Conservation (phyloP, 2,113 vertebrate species). For the Labeo rohita region DNA sequence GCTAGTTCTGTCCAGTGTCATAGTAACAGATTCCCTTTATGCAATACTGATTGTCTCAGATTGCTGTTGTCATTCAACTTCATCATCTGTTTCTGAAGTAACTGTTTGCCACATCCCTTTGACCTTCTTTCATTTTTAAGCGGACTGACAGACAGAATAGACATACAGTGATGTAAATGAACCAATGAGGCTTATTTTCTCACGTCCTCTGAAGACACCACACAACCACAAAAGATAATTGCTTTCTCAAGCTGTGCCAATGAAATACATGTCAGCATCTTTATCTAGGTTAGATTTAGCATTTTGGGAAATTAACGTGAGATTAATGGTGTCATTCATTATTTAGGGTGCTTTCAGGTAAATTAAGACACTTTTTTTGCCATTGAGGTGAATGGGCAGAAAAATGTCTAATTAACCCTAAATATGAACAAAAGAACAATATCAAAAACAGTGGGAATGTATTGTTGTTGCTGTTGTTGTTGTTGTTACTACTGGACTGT, state of each 20-base stretch:
- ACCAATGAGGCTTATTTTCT: neutral
- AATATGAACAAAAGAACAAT: neutral
- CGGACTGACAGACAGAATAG: neutral
- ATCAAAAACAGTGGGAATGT: neutral
- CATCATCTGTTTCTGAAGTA: neutral
- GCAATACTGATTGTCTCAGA: neutral
- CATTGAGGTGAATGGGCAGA: neutral
- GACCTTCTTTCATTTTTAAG: neutral
- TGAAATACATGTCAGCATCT: neutral
- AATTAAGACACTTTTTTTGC: neutral
- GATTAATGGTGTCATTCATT: neutral
- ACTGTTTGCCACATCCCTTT: neutral
- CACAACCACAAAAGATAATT: neutral
- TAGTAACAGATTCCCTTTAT: neutral
- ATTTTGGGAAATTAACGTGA: neutral
- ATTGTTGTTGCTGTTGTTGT: neutral
- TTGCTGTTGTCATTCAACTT: neutral
- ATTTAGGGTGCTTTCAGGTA: neutral
- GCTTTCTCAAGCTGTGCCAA: neutral
- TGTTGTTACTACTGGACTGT: neutral
- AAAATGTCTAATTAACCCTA: neutral
- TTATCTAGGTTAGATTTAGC: constrained; percentile 1
- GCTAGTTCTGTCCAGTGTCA: neutral
- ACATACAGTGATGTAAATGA: neutral
- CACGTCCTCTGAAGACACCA: neutral